Conservation (phyloP, 2,888 invertebrate species). For the Pharmacophagus antenor region DNA sequence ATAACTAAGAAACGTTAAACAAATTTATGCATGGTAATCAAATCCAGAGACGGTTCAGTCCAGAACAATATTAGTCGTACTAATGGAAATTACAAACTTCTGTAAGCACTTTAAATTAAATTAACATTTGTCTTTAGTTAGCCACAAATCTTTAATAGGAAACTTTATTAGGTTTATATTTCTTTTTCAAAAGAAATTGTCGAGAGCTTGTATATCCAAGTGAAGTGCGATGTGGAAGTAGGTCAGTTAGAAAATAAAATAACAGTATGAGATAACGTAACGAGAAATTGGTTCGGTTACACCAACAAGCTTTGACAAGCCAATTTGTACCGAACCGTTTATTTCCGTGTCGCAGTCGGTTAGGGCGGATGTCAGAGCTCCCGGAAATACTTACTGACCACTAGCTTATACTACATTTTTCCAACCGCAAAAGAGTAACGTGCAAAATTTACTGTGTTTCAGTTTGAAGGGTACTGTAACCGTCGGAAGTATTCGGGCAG, state of each 20-base stretch:
- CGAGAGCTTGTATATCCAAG: background rate
- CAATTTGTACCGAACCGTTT: constrained; percentile 23
- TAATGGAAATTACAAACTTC: background rate
- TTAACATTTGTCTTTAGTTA: background rate
- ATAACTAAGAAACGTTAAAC: too few relatives aligned
- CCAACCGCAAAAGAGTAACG: background rate
- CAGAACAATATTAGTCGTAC: background rate
- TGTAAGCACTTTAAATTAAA: background rate
- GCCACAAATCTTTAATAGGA: background rate
- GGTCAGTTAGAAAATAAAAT: constrained; percentile 27
- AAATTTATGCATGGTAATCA: too few relatives aligned
- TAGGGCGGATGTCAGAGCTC: background rate
- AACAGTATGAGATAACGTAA: constrained; percentile 13
- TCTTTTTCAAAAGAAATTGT: background rate
- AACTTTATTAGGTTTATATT: background rate
- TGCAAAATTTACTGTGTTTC: too few relatives aligned
- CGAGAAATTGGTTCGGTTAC: constrained; percentile 25
- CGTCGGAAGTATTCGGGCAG: too few relatives aligned
- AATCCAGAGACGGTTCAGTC: background rate
- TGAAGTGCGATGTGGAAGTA: constrained; percentile 1
- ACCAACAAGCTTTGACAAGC: constrained; percentile 27
- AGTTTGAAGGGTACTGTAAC: too few relatives aligned
- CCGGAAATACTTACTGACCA: background rate
- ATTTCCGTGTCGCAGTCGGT: constrained; percentile 7
- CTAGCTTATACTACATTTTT: background rate